Base-by-base conservation (phyloP, 2,113 vertebrate species). In the Rhea americana region DNA sequence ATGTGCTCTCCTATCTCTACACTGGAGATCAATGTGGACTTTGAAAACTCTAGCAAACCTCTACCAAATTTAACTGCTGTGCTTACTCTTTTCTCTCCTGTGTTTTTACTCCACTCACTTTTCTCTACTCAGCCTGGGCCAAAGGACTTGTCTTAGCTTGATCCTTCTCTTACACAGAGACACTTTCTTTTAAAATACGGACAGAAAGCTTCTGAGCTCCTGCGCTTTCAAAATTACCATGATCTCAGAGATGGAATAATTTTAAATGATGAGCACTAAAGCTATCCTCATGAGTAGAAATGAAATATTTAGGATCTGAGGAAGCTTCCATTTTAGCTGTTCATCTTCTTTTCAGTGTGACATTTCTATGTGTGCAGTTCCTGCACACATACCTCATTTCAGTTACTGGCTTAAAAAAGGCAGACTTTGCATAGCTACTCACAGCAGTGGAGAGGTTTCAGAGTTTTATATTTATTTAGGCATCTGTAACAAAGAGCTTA, bases 301-400 rank as follows among this genome's bases (percentile, higher is more conserved):
- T 93, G 4, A 96, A 92, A 94, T 89, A 94, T 94, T 96, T 79
- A 96, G 51, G 22, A 70, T 74, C 62, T 74, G 51, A 91, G 47
- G 73, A 93, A 87, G 25, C 51, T 91, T 90, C 75, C 87, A 87
- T 95, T 93, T 96, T 81, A 91, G 58, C 62, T 82, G 72, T 91
- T 91, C 65, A 41, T 80, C 73, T 72, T 83, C 79, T 92, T 92
- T 91, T 68, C 55, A 75, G 56, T 71, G 50, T 80, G 41, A 66
- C 45, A 78, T 91, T 94, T 86, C 83, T 78, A 87, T 30, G 28
- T 56, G 55, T 70, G 21, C 78, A 78, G 48, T 20, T 90, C 81
- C 75, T 47, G 53, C 66, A 68, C 62, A 73, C 7, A 39, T 13
- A 81, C 37, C 26, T 91, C 48, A 67, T 92, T 91, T 87, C 82